phyloP scores from a whole-genome alignment of 2,113 vertebrate species.

The Calonectris borealis region DNA sequence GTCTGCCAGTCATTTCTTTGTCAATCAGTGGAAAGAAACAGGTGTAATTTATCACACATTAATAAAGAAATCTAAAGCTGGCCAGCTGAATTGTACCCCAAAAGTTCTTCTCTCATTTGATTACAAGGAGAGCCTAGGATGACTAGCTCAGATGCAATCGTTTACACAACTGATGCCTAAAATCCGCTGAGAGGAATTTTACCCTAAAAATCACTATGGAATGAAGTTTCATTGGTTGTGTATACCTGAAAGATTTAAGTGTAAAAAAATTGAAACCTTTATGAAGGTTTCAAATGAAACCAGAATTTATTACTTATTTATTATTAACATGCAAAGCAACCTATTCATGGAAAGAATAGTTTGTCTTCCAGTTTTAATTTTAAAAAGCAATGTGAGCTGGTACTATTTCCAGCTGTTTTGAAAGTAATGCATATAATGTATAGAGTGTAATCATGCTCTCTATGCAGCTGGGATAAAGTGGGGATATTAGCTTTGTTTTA shows the following conservation, averaged over 20 bases:
- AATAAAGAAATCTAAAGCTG: background rate
- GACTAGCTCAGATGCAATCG: background rate
- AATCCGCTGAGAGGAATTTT: background rate
- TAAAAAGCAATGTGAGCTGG: background rate
- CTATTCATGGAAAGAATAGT: background rate
- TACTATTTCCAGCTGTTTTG: background rate
- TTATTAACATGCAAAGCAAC: background rate
- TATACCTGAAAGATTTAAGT: background rate
- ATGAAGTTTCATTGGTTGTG: fast-evolving
- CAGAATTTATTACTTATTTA: background rate
- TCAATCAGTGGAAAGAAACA: background rate
- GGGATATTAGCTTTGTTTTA: background rate
- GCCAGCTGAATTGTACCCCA: background rate
- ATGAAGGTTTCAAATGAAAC: background rate
- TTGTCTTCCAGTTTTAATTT: slow-evolving; percentile 3
- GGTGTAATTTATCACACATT: background rate
- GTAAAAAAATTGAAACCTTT: background rate
- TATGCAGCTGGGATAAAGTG: background rate
- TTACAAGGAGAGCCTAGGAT: background rate
- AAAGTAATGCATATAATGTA: background rate
- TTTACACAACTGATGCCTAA: background rate
- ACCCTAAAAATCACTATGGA: background rate
- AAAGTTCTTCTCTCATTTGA: background rate
- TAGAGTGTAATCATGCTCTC: background rate
- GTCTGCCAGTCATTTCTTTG: background rate